Base-by-base conservation (phyloP, 2,797 vertebrate species). In the Toxotes lorentzi region DNA sequence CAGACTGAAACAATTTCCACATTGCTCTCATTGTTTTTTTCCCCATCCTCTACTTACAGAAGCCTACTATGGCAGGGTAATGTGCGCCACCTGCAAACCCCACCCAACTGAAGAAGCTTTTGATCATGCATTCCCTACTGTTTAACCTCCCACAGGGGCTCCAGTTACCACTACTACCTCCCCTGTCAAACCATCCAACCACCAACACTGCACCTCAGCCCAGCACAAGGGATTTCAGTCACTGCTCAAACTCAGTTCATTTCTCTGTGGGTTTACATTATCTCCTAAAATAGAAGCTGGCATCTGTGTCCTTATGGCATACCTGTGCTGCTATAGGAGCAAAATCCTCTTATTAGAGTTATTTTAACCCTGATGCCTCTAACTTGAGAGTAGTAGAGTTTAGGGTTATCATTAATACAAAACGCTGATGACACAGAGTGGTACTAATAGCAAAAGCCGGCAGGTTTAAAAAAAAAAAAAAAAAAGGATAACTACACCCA, bases 81-180 rank as follows among this genome's bases (percentile, higher is more conserved):
- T 81, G 66, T 58, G 12, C 7, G 27, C 76, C 89, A 90, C 87
- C 88, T 89, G 88, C 83, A 80, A 78, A 91, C 89, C 74, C 78
- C 88, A 89, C 79, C 88, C 78, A 73, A 41, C 61, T 30, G 30
- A 76, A 80, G 70, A 87, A 65, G 48, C 78, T 86, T 89, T 89
- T 89, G 86, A 91, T 89, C 84, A 66, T 66, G 70, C 35, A 70
- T 73, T 78, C 51, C 48, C 66, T 47, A 67, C 60, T 78, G 75
- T 88, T 84, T 74, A 82, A 67, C 65, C 81, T 81, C 75, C 79
- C 79, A 78, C 76, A 66, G 78, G 62, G 86, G 71, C 58, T 90
- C 79, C 67, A 61, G 86, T 87, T 89, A 89, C 83, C 62, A 83
- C 70, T 32, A 65, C 81, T 41, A 60, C 50, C 70, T 76, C 74